A percentile compares a stretch with the other conserved stretches of the same genome.
phyloP scores from a whole-genome alignment of 2,797 vertebrate genomes.

The Poeciliopsis presidionis region DNA sequence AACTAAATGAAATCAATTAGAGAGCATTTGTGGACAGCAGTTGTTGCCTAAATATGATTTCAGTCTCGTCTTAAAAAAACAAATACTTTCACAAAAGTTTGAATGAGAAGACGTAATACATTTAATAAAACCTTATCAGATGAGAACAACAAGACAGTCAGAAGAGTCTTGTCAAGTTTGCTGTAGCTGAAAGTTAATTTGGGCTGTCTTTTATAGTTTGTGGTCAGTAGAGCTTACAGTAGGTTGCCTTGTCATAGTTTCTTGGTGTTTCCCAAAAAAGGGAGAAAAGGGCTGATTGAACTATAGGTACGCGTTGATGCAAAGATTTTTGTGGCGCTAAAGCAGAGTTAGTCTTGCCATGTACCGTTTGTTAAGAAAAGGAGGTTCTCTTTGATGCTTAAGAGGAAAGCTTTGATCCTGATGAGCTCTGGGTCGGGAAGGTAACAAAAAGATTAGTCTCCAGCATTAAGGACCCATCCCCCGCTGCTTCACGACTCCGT shows the following conservation, averaged over 20 bases:
- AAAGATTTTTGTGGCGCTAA: background rate
- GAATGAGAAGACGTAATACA: background rate
- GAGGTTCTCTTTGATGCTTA: background rate
- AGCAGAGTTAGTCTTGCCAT: background rate
- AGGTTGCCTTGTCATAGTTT: background rate
- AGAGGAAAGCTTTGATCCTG: background rate
- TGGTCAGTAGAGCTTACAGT: background rate
- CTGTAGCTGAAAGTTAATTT: background rate
- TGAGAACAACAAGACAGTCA: background rate
- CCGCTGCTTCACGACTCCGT: background rate
- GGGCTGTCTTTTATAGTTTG: background rate
- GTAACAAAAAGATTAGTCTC: background rate
- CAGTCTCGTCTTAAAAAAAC: background rate
- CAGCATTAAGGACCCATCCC: background rate
- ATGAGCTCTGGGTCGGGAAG: background rate
- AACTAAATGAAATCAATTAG: background rate
- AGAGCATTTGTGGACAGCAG: background rate
- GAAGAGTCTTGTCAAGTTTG: background rate
- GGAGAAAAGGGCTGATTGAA: background rate
- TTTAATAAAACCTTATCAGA: background rate
- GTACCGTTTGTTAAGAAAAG: background rate
- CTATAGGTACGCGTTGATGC: background rate
- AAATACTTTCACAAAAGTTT: background rate
- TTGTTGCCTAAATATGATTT: background rate
- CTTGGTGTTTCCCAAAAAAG: background rate